These are phyloP conservation scores for Idaea straminata DNA, from an alignment of 2,888 invertebrate genomes.

Conservation along the genomic window DNA sequence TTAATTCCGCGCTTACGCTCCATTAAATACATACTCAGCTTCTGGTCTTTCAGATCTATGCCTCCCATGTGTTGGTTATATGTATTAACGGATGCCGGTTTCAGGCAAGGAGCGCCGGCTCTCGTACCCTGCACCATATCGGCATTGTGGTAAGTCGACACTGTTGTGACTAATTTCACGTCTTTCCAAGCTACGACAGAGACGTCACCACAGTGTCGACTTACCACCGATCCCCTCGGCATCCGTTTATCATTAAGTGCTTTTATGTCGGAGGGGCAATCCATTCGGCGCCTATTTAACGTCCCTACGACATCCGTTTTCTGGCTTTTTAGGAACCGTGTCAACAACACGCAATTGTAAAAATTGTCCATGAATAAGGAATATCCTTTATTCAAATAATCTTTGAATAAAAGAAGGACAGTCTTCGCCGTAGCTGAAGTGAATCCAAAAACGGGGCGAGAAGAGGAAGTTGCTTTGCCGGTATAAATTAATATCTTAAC, in stretches of 20 bases:
- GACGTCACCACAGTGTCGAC: neutral
- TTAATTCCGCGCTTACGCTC: neutral
- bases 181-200: neutral
- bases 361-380: too few relatives aligned
- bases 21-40: neutral
- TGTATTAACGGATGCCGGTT: neutral
- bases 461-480: too few relatives aligned
- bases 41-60: neutral
- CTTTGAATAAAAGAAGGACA: too few relatives aligned
- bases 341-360: too few relatives aligned
- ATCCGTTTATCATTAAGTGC: neutral
- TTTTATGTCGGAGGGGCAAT: neutral
- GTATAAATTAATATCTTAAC: too few relatives aligned
- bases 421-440: too few relatives aligned
- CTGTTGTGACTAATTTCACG: neutral
- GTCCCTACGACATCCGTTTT: too few relatives aligned
- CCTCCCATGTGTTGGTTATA: neutral
- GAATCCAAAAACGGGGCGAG: too few relatives aligned
- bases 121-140: too few relatives aligned
- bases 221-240: neutral
- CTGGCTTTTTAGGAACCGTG: too few relatives aligned
- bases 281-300: neutral
- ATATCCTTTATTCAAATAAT: too few relatives aligned
- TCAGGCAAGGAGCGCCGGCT: neutral
- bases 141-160: neutral